Conservation (phyloP, 2,113 vertebrate species). For the Cynopterus brachyotis region DNA sequence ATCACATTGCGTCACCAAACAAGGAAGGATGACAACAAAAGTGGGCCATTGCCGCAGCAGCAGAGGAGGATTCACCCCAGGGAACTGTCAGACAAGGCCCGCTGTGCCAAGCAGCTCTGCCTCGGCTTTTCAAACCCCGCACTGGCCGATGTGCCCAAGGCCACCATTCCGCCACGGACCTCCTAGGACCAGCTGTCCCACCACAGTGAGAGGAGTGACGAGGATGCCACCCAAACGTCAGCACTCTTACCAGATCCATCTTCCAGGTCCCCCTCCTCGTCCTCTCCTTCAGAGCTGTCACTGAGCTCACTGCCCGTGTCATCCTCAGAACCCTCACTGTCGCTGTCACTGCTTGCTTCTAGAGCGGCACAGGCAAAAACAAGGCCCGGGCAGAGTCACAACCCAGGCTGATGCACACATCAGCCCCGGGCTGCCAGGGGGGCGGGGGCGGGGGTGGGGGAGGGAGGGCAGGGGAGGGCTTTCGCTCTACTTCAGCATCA, state of each 20-base stretch:
- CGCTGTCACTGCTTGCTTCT: constrained; percentile 85
- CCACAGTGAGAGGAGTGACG: rapidly evolving
- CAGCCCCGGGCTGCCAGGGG: too few species aligned
- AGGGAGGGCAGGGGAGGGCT: rapidly evolving
- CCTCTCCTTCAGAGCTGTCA: constrained; percentile 78
- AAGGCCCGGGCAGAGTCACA: background rate
- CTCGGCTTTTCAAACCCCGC: too few species aligned
- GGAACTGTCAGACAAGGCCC: rapidly evolving
- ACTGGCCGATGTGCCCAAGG: rapidly evolving
- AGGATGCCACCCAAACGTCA: rapidly evolving
- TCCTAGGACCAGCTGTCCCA: background rate
- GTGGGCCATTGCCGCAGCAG: rapidly evolving
- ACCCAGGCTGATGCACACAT: too few species aligned
- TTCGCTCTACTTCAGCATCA: rapidly evolving
- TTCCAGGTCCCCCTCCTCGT: constrained; percentile 82
- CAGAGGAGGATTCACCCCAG: rapidly evolving
- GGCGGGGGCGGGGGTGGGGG: rapidly evolving
- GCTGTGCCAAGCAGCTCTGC: rapidly evolving
- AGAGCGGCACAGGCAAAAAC: background rate
- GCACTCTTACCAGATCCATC: constrained; percentile 57
- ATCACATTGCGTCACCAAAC: rapidly evolving
- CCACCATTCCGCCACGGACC: rapidly evolving
- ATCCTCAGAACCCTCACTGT: constrained; percentile 82
- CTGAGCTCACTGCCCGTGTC: constrained; percentile 81
- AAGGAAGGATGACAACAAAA: background rate